Conservation (phyloP, 2,888 invertebrate genomes). For the Coleophora deauratella region DNA sequence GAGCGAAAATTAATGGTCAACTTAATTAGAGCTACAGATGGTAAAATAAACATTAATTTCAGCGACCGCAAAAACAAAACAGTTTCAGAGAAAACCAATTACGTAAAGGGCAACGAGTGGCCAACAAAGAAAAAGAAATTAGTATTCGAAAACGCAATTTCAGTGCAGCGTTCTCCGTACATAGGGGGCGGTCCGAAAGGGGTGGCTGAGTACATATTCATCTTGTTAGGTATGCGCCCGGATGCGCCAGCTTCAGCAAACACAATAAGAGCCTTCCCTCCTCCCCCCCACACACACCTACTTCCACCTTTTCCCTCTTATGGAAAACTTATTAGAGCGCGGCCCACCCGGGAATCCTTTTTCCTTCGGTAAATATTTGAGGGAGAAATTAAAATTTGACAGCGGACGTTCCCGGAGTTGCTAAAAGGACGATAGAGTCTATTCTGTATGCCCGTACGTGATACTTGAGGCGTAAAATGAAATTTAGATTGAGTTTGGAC, state of each 20-base stretch:
- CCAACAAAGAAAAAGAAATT: conserved; percentile 37
- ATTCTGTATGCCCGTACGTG: conserved; percentile 66
- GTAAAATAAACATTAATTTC: too few relatives aligned
- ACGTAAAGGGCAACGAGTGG: too few relatives aligned
- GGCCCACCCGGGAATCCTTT: conserved; percentile 72
- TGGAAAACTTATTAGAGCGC: conserved; percentile 74
- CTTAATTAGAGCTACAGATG: too few relatives aligned
- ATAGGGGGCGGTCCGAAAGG: conserved; percentile 54
- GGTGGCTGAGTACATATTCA: conserved; percentile 67
- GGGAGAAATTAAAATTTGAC: conserved; percentile 75
- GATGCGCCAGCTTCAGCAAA: conserved; percentile 73
- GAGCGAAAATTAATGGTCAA: too few relatives aligned
- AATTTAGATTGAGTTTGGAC: conserved; percentile 71
- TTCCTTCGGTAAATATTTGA: conserved; percentile 74
- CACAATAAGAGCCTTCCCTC: conserved; percentile 70
- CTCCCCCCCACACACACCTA: conserved; percentile 28
- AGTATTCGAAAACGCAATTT: conserved; percentile 72
- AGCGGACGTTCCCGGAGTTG: conserved; percentile 59
- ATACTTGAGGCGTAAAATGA: conserved; percentile 71
- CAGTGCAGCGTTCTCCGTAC: conserved; percentile 56
- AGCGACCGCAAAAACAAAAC: too few relatives aligned
- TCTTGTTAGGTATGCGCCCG: conserved; percentile 73
- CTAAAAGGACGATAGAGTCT: conserved; percentile 53
- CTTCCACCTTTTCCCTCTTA: conserved; percentile 46
- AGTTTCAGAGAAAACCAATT: neutral